phyloP scores from a whole-genome alignment of 2,888 invertebrate species.

The Harmothoe impar region DNA sequence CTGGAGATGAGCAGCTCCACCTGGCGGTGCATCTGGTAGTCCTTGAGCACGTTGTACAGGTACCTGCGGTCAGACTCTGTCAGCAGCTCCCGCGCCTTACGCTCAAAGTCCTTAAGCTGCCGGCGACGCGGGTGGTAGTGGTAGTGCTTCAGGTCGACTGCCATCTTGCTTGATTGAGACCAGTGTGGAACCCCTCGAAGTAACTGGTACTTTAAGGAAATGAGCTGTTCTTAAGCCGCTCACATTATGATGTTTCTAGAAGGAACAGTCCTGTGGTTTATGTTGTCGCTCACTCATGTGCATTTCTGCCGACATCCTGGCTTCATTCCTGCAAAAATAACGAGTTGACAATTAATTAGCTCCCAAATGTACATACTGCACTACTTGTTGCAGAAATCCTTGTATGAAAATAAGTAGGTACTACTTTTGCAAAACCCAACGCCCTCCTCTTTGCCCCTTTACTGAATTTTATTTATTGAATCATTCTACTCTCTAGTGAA shows the following conservation, averaged over 20 bases:
- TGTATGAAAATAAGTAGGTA: too few relatives aligned
- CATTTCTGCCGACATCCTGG: neutral
- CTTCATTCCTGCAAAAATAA: conserved; percentile 9
- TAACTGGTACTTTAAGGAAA: neutral
- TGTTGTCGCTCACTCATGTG: too few relatives aligned
- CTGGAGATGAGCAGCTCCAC: conserved; percentile 72
- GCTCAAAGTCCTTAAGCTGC: conserved; percentile 67
- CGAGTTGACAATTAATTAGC: neutral
- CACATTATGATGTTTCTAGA: neutral
- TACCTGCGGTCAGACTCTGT: conserved; percentile 73
- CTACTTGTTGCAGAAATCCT: too few relatives aligned
- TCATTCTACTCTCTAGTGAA: too few relatives aligned
- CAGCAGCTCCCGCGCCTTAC: conserved; percentile 67
- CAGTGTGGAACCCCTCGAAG: neutral
- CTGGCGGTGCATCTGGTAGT: conserved; percentile 67
- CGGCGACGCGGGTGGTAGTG: conserved; percentile 47
- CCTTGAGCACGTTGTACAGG: conserved; percentile 74
- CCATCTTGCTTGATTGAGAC: neutral
- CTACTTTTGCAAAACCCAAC: too few relatives aligned
- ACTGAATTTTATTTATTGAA: too few relatives aligned
- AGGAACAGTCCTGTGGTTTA: neutral
- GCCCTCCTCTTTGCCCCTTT: too few relatives aligned
- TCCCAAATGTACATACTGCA: too few relatives aligned
- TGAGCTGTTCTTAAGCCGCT: too few relatives aligned
- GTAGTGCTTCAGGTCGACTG: conserved; percentile 23